Evolutionary conservation across 2,888 invertebrate species (phyloP), one percentile per base, ranked within the genome.

Genomic region (Drosophila atripex): DNA sequence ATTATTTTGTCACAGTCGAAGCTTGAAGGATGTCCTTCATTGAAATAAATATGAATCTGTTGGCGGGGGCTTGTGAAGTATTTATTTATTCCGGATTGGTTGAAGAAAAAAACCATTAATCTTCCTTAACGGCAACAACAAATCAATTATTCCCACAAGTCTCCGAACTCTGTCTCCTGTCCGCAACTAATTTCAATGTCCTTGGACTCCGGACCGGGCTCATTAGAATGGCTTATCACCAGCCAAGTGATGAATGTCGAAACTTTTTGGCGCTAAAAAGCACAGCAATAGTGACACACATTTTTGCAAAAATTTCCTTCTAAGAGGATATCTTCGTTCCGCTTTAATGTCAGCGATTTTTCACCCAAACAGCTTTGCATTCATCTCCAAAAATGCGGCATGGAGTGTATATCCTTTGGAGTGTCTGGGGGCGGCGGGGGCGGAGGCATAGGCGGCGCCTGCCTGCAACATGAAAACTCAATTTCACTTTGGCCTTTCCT

Each of bases 351-450:
- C 63, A 46, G 64, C 73, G 54, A 73, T 65, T 60, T 76, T 65
- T 72, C 60, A 68, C 57, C 53, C 60, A 55, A 77, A 70, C 58
- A 70, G 65, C 78, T 60, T 50, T 56, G 66, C 73, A 66, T 59
- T 68, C 58, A 70, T 66, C 65, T 59, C 52, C 39, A 71, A 65
- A 65, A 57, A 66, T 35, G 28, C 45, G 18, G 53, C 32, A 28
- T 41, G 30, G n/a, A n/a, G 14, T 39, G n/a, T 38, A 14, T 54
- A 50, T 5, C 4, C 28, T 28, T 38, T 18, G 23, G 30, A 7
- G n/a, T 50, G 14, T 41, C 12, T 23, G 30, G 21, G 39, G 4
- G 7, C 2, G 18, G n/a, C 7, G 6, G 14, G 3, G 14, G 14
- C 7, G 4, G 32, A 9, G 11, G 39, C 12, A 14, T 41, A n/a